Base-by-base conservation (phyloP, 2,888 invertebrate genomes). In the Dynastes maya region DNA sequence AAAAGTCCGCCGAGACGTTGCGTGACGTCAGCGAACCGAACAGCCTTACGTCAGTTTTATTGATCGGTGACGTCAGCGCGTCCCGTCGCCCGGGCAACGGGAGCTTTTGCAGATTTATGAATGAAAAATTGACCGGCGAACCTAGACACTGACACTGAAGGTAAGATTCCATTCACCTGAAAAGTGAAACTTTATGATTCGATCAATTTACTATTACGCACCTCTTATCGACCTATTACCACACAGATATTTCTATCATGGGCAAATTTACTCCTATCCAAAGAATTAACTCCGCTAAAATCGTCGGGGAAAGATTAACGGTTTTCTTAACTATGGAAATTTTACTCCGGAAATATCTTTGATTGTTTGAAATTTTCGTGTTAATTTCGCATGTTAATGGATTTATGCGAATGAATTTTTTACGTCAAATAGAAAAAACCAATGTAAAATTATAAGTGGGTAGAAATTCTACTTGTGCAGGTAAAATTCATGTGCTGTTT, bases 1-100 rank as follows among this genome's bases (percentile, higher is more conserved):
- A 45, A 74, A 80, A 82, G 82, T 83, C 84, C 84, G 84, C 83
- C 82, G 84, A 84, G 85, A 84, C 84, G 83, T 82, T 82, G 71
- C 78, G 82, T 85, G 85, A 85, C 85, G 85, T 85, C 82, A 83
- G 82, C 64, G 55, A 67, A 79, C 78, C 82, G 81, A 82, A 32
- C 61, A 37, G 40, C 40, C 83, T 84, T 82, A 85, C 83, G 83
- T 84, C 81, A 83, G 82, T 79, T 76, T 77, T 81, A 81, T 79
- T 80, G 82, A 65, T 81, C 72, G 79, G 74, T 84, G 83, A 84
- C 84, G 84, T 85, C 72, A 45, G 29, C 45, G 61, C 40, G 83
- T 83, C 81, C 82, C 80, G 84, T 84, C 79, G 77, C 82, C 81
- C 81, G 81, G 83, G 82, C 75, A 78, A 83, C 84, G 68, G 58